phyloP scores from a whole-genome alignment of 1,140 invertebrate genomes.

The Palaemon carinicauda region DNA sequence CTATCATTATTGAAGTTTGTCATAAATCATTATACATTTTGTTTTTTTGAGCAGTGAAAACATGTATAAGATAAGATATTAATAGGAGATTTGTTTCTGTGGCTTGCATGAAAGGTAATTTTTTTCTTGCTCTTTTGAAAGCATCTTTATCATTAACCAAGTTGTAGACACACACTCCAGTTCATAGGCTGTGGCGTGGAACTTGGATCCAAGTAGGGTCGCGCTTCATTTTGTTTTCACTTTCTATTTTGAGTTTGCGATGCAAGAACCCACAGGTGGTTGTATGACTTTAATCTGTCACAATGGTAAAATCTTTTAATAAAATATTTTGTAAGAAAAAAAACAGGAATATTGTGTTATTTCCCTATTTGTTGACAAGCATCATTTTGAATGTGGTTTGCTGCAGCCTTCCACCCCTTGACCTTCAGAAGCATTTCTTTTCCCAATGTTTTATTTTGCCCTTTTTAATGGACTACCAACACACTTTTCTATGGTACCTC shows the following conservation, averaged over 20 bases:
- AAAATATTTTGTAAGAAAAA: constrained; percentile 51
- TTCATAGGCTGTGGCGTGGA: too few species aligned
- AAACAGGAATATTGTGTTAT: not conserved
- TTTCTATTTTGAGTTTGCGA: constrained; percentile 31
- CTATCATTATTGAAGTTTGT: constrained; percentile 36
- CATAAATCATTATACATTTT: constrained; percentile 52
- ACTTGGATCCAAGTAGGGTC: constrained; percentile 17
- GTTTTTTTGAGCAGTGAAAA: constrained; percentile 27
- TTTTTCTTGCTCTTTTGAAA: too few species aligned
- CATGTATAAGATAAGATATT: constrained; percentile 35
- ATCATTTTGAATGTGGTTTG: too few species aligned
- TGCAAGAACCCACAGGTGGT: constrained; percentile 47
- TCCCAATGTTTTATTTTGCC: too few species aligned
- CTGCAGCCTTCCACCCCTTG: too few species aligned
- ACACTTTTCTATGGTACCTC: too few species aligned
- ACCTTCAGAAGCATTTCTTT: too few species aligned
- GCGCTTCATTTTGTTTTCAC: constrained; percentile 7
- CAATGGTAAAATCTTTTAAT: constrained; percentile 51
- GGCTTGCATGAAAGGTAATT: constrained; percentile 26
- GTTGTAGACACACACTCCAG: too few species aligned
- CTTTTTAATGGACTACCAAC: too few species aligned
- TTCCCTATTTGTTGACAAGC: not conserved
- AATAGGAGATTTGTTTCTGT: constrained; percentile 35
- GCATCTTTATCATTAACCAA: too few species aligned
- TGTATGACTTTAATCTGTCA: constrained; percentile 35